Conservation (phyloP, 2,113 vertebrate species). For the Lates calcarifer region DNA sequence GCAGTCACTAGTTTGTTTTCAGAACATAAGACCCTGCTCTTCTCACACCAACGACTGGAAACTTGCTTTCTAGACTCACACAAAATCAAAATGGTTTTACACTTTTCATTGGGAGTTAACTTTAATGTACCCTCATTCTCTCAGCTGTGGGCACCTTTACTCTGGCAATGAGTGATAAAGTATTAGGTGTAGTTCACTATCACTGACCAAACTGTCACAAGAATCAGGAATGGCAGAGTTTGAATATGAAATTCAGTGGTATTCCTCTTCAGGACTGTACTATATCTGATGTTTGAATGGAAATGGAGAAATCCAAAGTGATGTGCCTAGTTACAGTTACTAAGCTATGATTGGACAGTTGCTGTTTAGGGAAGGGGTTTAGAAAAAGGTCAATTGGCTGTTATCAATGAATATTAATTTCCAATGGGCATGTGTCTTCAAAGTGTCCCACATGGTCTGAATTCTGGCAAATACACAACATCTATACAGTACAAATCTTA, state of each 20-base stretch:
- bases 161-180: not conserved
- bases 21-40: constrained; percentile 10
- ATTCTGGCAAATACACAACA: constrained; percentile 39
- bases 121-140: not conserved
- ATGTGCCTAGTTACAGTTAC: not conserved
- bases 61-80: not conserved
- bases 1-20: not conserved
- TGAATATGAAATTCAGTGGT: not conserved
- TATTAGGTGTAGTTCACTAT: not conserved
- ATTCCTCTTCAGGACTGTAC: not conserved
- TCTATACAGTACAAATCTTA: constrained; percentile 26
- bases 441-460: constrained; percentile 13
- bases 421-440: not conserved
- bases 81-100: not conserved
- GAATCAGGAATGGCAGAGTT: constrained; percentile 16
- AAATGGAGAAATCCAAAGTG: not conserved
- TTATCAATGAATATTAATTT: constrained; percentile 7
- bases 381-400: constrained; percentile 13
- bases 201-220: not conserved
- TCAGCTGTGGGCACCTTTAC: not conserved
- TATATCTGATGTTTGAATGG: not conserved
- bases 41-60: not conserved
- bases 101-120: not conserved
- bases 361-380: not conserved
- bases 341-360: not conserved